Evolutionary conservation across 2,797 vertebrate species (phyloP).

Genomic region (Perodicticus potto): DNA sequence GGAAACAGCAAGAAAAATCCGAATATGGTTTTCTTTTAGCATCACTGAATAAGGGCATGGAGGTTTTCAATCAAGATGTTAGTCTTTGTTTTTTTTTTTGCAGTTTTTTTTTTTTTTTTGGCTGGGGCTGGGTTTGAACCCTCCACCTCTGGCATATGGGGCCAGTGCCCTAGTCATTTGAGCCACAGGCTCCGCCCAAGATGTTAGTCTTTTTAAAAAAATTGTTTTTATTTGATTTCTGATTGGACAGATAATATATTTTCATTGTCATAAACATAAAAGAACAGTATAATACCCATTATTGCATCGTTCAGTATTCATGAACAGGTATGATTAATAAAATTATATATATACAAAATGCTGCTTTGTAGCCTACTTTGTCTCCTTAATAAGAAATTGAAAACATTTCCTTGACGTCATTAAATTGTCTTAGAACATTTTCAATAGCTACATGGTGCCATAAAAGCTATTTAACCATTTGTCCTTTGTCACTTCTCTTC

Average conservation of each 20-base stretch:
- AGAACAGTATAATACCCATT: background rate
- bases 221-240: background rate
- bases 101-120: no score
- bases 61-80: no score
- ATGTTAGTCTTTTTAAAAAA: background rate
- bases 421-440: conserved; percentile 47
- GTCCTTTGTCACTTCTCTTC: background rate
- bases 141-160: no score
- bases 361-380: no score
- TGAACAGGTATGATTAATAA: background rate
- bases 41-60: no score
- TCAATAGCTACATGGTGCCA: background rate
- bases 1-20: no score
- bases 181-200: no score
- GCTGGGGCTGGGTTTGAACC: no score
- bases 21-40: no score
- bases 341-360: background rate
- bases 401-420: conserved; percentile 37
- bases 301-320: background rate
- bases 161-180: no score
- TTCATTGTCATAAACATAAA: conserved; percentile 7
- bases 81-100: no score
- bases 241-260: background rate
- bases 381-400: background rate
- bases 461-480: background rate